phyloP scores from a whole-genome alignment of 2,113 vertebrate species.

The Tilapia sparmanii region DNA sequence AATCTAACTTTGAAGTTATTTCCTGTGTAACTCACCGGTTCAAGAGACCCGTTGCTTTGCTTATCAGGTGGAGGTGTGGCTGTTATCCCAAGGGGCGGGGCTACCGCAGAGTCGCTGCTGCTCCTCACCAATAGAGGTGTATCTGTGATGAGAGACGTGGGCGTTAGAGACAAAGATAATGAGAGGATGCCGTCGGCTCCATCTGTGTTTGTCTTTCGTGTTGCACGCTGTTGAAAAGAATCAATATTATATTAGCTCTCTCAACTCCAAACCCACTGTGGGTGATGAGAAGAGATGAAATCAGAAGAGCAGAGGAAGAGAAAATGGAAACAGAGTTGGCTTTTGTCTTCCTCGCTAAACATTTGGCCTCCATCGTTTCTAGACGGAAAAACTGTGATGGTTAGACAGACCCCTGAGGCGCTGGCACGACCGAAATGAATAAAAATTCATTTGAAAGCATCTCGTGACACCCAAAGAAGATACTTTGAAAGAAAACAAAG shows the following conservation, averaged over 20 bases:
- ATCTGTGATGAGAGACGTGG: not conserved
- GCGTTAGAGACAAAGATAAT: not conserved
- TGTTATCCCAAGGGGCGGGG: not conserved
- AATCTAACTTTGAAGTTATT: not conserved
- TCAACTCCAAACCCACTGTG: not conserved
- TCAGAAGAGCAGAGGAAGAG: not conserved
- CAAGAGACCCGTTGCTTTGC: not conserved
- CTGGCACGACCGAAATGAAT: not conserved
- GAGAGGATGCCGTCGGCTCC: not conserved
- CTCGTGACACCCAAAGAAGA: not conserved
- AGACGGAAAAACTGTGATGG: not conserved
- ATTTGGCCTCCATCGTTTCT: not conserved
- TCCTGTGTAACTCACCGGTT: conserved; percentile 21
- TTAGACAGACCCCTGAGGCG: not conserved
- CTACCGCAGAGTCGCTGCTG: conserved; percentile 56
- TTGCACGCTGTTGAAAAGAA: not conserved
- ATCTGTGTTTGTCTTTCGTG: not conserved
- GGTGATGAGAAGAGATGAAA: not conserved
- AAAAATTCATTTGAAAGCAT: not conserved
- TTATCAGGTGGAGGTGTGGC: not conserved
- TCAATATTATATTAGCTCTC: not conserved
- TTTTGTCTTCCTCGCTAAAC: not conserved
- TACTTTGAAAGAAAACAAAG: not conserved
- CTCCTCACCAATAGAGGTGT: conserved; percentile 61
- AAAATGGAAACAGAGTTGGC: not conserved